Base-by-base conservation (phyloP, 2,797 vertebrate species). In the Phylloscopus collybita region DNA sequence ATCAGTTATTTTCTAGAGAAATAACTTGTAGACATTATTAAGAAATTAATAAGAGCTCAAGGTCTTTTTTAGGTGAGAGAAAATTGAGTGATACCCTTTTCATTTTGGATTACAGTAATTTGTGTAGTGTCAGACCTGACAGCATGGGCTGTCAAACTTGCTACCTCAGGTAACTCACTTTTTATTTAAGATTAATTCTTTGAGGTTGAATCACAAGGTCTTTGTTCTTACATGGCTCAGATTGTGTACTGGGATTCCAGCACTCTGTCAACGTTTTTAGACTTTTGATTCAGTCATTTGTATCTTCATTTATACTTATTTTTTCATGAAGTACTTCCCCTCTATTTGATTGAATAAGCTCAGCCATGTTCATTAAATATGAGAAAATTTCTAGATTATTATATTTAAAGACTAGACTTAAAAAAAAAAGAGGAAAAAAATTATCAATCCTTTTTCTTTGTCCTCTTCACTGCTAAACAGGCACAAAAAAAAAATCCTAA, bases 71-170 rank as follows among this genome's bases (percentile, higher is more conserved):
- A 34, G 34, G 34, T 34, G 34, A 51, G 62, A 36, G 72, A 89
- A 81, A 72, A 88, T 86, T 83, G 87, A 96, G 79, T 76, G 54
- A 67, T 88, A 53, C 30, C 70, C 32, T 88, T 93, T 96, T 93
- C 65, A 67, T 88, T 95, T 85, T 95, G 78, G 80, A 80, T 96
- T 90, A 75, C 71, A 79, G 47, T 90, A 91, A 95, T 92, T 88
- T 79, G 90, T 95, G 78, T 88, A 42, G 54, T 94, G 90, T 95
- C 93, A 91, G 45, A 80, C 29, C 22, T 6, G 13, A 82, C 79
- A 90, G 49, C 36, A 20, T 54, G 57, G 56, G 57, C 74, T 95
- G 95, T 92, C 93, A 96, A 91, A 83, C 51, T 61, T 67, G 20
- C 59, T 70, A 7, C 87, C 87, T 88, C 59, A 66, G 80, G 42